These are phyloP conservation scores for Pterostichus niger DNA, from an alignment of 2,888 invertebrate genomes.

Conservation along the genomic window DNA sequence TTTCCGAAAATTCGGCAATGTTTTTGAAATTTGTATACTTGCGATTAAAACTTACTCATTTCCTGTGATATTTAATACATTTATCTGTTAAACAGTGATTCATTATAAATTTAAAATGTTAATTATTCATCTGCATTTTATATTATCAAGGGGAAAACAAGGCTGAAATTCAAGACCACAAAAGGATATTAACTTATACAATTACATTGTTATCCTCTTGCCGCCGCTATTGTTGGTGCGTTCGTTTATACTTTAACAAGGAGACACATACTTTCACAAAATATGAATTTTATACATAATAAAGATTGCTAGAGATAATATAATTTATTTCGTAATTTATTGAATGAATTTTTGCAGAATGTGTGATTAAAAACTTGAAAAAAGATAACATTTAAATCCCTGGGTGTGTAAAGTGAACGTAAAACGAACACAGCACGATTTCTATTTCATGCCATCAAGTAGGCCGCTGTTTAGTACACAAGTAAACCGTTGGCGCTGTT, in stretches of 20 bases:
- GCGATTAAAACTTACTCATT: slow-evolving; percentile 9
- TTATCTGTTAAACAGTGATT: slow-evolving; percentile 23
- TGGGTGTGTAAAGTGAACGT: neutral
- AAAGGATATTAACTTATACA: slow-evolving; percentile 48
- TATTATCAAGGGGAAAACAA: slow-evolving; percentile 17
- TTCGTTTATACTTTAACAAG: slow-evolving; percentile 25
- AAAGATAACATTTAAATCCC: slow-evolving; percentile 1
- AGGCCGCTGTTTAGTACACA: slow-evolving; percentile 55
- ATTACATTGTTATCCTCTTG: slow-evolving; percentile 57
- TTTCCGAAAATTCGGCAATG: neutral
- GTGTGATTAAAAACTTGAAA: neutral
- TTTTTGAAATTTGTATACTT: neutral
- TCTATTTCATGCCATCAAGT: slow-evolving; percentile 43
- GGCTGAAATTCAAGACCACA: slow-evolving; percentile 60
- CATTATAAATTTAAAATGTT: slow-evolving; percentile 31
- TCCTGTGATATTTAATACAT: slow-evolving; percentile 27
- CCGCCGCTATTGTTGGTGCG: slow-evolving; percentile 38
- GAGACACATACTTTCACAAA: neutral
- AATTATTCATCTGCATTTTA: slow-evolving; percentile 28
- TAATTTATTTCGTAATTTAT: neutral
- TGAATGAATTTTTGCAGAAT: neutral
- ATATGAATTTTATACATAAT: neutral
- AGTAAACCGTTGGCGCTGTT: slow-evolving; percentile 58
- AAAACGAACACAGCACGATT: slow-evolving; percentile 60
- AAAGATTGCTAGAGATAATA: no score